A percentile compares a stretch with the other conserved stretches of the same genome.
Evolutionary conservation across 2,113 vertebrate genomes (phyloP).

Genomic region (Tragulus kanchil): DNA sequence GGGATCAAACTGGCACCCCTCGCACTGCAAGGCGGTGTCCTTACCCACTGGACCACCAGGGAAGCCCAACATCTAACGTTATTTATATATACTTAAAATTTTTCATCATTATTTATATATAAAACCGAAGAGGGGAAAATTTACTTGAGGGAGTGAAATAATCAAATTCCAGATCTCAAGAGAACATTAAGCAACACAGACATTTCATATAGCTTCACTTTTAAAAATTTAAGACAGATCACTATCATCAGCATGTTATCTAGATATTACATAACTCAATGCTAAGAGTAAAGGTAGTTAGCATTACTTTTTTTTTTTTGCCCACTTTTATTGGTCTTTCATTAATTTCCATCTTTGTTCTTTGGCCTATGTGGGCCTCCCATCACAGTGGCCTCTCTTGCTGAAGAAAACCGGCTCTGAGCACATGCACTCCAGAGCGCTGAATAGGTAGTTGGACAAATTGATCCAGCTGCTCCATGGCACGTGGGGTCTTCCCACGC

Average conservation of each 20-base stretch:
- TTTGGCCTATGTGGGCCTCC: too few species aligned
- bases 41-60: too few species aligned
- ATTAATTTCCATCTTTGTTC: too few species aligned
- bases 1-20: too few species aligned
- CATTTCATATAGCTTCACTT: constrained; percentile 1
- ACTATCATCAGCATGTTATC: background rate
- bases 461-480: too few species aligned
- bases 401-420: too few species aligned
- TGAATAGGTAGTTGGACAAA: too few species aligned
- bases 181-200: constrained; percentile 16
- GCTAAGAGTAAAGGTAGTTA: background rate
- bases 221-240: background rate
- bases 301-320: background rate
- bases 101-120: background rate
- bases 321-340: too few species aligned
- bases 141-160: background rate
- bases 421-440: too few species aligned
- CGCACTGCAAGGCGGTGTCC: too few species aligned
- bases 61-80: background rate
- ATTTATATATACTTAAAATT: background rate
- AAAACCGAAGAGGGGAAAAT: background rate
- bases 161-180: constrained; percentile 20
- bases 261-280: background rate
- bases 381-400: too few species aligned
- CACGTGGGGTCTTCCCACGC: too few species aligned